Percentiles rank a stretch among this genome's conserved stretches.
phyloP scores from a whole-genome alignment of 2,888 invertebrate genomes.

The Drosophila anomalipes region DNA sequence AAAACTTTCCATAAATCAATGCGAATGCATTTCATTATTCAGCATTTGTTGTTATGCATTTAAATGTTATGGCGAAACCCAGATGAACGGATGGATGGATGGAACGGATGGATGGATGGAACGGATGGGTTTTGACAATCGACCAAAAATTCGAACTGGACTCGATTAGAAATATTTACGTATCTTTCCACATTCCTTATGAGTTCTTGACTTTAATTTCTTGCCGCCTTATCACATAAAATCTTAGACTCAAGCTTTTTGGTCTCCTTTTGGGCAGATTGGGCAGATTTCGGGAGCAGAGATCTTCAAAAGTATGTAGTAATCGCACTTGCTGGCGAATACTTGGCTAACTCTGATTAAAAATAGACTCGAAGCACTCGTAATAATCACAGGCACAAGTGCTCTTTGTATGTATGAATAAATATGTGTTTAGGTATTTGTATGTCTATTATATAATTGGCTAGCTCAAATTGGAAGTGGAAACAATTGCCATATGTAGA shows the following conservation, averaged over 20 bases:
- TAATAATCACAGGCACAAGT: conserved; percentile 26
- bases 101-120: neutral
- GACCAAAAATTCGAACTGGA: neutral
- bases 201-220: neutral
- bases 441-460: conserved; percentile 58
- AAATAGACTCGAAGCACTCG: conserved; percentile 29
- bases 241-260: neutral
- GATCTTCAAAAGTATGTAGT: conserved; percentile 12
- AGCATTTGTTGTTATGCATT: too few species aligned
- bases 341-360: conserved; percentile 19
- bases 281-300: neutral
- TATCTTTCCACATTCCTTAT: too few species aligned
- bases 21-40: neutral
- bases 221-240: neutral
- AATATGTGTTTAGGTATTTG: neutral
- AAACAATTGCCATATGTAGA: conserved; percentile 67
- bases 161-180: neutral
- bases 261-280: neutral
- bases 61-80: too few species aligned
- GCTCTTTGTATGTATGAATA: neutral
- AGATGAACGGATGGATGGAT: too few species aligned
- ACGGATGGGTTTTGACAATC: neutral
- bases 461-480: conserved; percentile 61
- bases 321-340: conserved; percentile 27
- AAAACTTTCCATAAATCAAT: neutral